Conservation (phyloP, 2,113 vertebrate species). For the Pheucticus melanocephalus region DNA sequence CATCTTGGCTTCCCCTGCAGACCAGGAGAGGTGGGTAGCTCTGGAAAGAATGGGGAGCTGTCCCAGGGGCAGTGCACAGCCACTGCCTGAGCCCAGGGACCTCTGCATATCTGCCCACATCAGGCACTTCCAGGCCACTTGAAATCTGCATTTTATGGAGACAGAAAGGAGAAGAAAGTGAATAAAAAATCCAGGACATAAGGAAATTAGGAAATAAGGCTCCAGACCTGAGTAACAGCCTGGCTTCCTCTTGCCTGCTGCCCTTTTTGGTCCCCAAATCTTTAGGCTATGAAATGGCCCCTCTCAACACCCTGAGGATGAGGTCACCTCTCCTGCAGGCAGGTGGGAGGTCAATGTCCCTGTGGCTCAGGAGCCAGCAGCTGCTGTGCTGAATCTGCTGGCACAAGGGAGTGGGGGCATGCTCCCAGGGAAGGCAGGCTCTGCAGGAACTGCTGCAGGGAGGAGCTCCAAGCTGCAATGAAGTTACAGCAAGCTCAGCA, state of each 20-base stretch:
- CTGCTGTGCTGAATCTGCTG: neutral
- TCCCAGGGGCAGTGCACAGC: neutral
- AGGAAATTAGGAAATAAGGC: neutral
- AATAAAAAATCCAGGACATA: neutral
- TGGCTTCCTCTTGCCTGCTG: neutral
- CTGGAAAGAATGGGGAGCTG: neutral
- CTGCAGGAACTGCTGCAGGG: neutral
- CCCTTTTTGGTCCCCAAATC: neutral
- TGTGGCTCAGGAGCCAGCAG: neutral
- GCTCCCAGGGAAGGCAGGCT: neutral
- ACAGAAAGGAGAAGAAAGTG: neutral
- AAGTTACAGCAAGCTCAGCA: neutral
- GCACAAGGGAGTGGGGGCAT: fast-evolving
- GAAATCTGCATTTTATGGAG: neutral
- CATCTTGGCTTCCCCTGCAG: neutral
- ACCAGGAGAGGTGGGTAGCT: neutral
- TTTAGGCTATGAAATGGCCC: neutral
- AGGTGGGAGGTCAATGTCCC: neutral
- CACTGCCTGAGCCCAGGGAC: fast-evolving
- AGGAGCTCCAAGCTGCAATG: neutral
- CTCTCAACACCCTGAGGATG: neutral
- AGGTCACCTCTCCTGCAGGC: neutral
- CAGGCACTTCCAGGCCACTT: neutral
- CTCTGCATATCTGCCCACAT: neutral
- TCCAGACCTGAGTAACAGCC: neutral